phyloP scores from a whole-genome alignment of 2,113 vertebrate species.

The Rattus rattus region DNA sequence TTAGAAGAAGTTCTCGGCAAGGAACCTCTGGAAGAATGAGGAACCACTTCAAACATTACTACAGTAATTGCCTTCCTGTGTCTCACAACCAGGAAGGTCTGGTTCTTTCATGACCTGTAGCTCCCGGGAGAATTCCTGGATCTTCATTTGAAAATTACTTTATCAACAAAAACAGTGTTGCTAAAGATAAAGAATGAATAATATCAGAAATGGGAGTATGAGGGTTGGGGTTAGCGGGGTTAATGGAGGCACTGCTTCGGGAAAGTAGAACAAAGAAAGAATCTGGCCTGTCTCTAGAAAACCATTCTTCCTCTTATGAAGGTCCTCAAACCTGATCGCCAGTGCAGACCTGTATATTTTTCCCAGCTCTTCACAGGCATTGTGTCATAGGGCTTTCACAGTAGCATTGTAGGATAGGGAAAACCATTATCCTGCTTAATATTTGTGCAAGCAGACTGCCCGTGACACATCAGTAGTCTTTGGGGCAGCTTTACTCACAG shows the following conservation, averaged over 20 bases:
- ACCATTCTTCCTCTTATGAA: background rate
- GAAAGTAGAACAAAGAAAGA: background rate
- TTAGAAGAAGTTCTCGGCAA: constrained; percentile 6
- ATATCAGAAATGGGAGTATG: background rate
- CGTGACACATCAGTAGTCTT: background rate
- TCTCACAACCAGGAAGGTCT: background rate
- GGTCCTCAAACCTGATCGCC: background rate
- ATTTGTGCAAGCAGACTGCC: background rate
- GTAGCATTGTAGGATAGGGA: background rate
- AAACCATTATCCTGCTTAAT: background rate
- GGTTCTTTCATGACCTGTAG: background rate
- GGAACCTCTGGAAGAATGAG: background rate
- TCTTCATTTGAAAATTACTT: background rate
- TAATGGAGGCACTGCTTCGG: background rate
- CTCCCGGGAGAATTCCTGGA: background rate
- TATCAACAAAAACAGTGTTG: background rate
- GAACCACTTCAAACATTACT: background rate
- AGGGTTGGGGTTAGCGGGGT: too few relatives aligned
- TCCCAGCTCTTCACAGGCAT: background rate
- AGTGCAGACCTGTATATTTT: background rate
- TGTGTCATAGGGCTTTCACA: background rate
- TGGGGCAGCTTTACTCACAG: background rate
- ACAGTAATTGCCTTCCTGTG: background rate
- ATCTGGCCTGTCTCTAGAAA: background rate
- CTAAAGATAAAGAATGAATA: background rate